Evolutionary conservation across 2,113 vertebrate species (phyloP), one percentile per base, ranked within the genome.

Genomic region (Protobothrops mucrosquamatus): DNA sequence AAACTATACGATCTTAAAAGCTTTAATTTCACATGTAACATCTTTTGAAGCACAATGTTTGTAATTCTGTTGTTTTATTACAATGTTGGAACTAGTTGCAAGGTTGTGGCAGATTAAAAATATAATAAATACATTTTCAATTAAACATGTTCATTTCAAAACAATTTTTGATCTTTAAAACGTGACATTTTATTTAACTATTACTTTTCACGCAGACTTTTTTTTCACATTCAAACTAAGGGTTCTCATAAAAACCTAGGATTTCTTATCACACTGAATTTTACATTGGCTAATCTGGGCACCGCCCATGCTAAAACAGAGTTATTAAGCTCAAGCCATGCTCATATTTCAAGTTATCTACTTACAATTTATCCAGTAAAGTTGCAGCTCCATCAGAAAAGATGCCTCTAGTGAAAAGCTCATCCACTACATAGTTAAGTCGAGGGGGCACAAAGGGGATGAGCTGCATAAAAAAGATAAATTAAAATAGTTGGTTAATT

Each of bases 301-400:
- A 88, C 46, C 5, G 4, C 48, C 8, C 87, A 20, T 92, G 24
- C 23, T 14, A 61, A 23, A 15, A 51, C 34, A 92, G 20, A 87
- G 8, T 39, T 59, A 91, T 81, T 3, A 20, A 29, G 48, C 48
- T 3, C 43, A 34, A 56, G 15, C 24, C 29, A 64, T 86, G 29
- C 26, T 69, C 34, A 93, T 22, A 89, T 51, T 43, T 9, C 3
- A 55, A 26, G 7, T 46, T 26, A 51, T 48, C 52, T 90, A 97
- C 97, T 94, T 93, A 99, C 98, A 98, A 26, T 89, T 97, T 96
- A 88, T 96, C 89, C 1, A 98, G 15, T 74, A 98, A 9, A 20
- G 86, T 97, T 85, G 56, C 10, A 0, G 55, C 93, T 93, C 96
- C 97, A 20, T 98, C 98, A 26, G 97, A 97, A 4, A 96, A 22